A percentile compares a stretch with the other conserved stretches of the same genome.
Evolutionary conservation across 2,888 invertebrate genomes (phyloP).

Genomic region (Sepioteuthis lessoniana): DNA sequence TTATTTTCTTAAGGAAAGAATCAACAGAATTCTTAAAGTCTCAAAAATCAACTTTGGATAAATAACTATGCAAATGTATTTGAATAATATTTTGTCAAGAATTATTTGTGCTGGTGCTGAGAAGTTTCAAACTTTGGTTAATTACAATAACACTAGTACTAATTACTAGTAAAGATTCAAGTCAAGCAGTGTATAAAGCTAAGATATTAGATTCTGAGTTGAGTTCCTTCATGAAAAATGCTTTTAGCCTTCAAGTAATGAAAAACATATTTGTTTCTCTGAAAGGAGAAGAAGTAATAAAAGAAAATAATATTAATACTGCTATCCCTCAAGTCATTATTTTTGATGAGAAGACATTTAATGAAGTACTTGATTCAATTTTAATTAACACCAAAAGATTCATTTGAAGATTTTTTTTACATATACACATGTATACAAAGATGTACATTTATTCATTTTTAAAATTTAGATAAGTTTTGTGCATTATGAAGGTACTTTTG

Average conservation of each 20-base stretch:
- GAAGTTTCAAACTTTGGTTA: background rate
- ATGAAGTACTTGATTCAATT: background rate
- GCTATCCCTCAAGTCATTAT: background rate
- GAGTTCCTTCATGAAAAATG: background rate
- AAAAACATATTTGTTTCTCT: background rate
- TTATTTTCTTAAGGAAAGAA: background rate
- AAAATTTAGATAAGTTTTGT: too few relatives aligned
- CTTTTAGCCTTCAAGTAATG: background rate
- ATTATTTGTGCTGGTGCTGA: background rate
- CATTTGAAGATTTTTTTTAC: background rate
- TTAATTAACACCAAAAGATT: background rate
- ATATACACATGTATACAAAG: background rate
- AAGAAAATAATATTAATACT: background rate
- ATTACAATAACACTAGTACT: background rate
- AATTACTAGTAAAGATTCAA: background rate
- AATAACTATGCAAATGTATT: background rate
- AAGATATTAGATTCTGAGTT: background rate
- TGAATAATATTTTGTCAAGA: background rate
- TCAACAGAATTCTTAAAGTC: accelerated
- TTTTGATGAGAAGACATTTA: background rate
- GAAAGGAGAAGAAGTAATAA: background rate
- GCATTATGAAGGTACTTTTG: too few relatives aligned
- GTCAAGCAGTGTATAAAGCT: background rate
- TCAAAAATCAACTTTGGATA: background rate
- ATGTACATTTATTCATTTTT: background rate